Conservation (phyloP, 2,113 vertebrate genomes). For the Daphoenositta chrysoptera region DNA sequence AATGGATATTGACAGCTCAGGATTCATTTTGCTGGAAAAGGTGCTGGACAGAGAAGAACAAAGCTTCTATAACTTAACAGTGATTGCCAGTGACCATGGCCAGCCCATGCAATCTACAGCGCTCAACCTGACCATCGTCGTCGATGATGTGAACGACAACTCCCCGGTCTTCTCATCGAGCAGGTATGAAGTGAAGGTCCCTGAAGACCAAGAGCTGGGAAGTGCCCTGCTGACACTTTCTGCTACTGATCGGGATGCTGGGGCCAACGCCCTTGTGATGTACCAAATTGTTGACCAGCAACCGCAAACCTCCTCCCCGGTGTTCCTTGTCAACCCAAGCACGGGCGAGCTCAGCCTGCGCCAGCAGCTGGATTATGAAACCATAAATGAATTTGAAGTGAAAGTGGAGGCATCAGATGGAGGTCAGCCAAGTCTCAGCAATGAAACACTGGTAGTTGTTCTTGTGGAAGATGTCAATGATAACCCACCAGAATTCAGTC, state of each 20-base stretch:
- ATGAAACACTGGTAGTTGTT: conserved; percentile 49
- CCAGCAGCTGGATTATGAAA: conserved; percentile 70
- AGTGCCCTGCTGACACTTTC: conserved; percentile 18
- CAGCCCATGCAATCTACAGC: conserved; percentile 51
- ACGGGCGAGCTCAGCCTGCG: conserved; percentile 62
- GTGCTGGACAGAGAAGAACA: conserved; percentile 72
- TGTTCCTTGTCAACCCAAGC: conserved; percentile 58
- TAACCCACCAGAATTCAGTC: conserved; percentile 75
- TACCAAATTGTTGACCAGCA: conserved; percentile 66
- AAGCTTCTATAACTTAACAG: conserved; percentile 58
- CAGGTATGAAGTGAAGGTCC: conserved; percentile 31
- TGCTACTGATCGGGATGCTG: conserved; percentile 71
- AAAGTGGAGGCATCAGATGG: conserved; percentile 71
- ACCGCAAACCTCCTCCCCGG: neutral
- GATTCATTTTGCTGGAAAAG: conserved; percentile 57
- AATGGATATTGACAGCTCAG: conserved; percentile 66
- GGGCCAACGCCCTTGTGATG: conserved; percentile 36
- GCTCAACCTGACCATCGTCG: conserved; percentile 30
- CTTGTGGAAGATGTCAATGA: conserved; percentile 72
- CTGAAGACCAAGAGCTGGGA: conserved; percentile 48
- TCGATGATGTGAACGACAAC: conserved; percentile 76
- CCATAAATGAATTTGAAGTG: conserved; percentile 52
- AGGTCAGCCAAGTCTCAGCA: conserved; percentile 52
- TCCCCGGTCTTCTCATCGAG: conserved; percentile 44
- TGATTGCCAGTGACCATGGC: conserved; percentile 75